Conservation (phyloP, 2,888 invertebrate species). For the Leptodirus hochenwartii region DNA sequence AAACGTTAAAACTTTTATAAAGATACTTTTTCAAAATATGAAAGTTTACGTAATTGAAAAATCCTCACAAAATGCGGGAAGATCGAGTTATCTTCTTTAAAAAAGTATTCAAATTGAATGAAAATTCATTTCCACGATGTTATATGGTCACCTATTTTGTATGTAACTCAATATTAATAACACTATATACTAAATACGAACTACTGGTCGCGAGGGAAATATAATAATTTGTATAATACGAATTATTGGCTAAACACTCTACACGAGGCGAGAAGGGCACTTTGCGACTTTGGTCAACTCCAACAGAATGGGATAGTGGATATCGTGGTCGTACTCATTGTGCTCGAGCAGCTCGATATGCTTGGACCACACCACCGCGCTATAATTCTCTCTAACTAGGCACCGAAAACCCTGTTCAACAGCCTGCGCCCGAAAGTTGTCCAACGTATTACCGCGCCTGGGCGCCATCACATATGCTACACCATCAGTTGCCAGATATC, state of each 20-base stretch:
- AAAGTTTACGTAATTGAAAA: too few species aligned
- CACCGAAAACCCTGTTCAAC: constrained; percentile 37
- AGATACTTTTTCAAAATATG: too few species aligned
- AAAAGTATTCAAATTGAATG: too few species aligned
- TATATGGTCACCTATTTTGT: too few species aligned
- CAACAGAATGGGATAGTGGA: constrained; percentile 52
- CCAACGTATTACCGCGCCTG: constrained; percentile 49
- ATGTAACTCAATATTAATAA: too few species aligned
- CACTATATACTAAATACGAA: too few species aligned
- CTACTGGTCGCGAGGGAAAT: too few species aligned
- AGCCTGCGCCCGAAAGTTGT: constrained; percentile 45
- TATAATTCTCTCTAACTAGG: constrained; percentile 39
- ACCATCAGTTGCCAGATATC: constrained; percentile 39
- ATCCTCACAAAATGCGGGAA: too few species aligned
- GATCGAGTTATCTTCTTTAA: too few species aligned
- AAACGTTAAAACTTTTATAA: too few species aligned
- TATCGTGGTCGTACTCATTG: constrained; percentile 45
- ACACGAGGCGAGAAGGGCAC: constrained; percentile 21
- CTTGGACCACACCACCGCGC: constrained; percentile 46
- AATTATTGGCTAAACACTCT: not conserved
- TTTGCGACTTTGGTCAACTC: constrained; percentile 35
- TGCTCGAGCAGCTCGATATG: constrained; percentile 40
- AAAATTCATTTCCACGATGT: too few species aligned
- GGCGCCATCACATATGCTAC: constrained; percentile 61
- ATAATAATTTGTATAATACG: not conserved